Base-by-base conservation (phyloP, 2,888 invertebrate genomes). In the Platycheirus albimanus region DNA sequence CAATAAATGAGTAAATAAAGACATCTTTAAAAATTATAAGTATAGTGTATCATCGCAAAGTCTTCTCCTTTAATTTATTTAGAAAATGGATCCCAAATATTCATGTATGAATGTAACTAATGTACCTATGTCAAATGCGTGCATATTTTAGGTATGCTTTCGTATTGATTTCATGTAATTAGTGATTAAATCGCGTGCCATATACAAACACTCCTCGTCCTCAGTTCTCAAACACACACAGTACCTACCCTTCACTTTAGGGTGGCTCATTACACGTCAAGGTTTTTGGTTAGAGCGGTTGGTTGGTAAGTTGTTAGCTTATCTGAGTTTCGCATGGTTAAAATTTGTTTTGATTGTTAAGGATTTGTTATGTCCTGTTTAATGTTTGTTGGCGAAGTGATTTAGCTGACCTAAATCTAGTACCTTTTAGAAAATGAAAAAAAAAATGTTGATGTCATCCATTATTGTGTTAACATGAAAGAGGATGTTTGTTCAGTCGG, bases 131-230 rank as follows among this genome's bases (percentile, higher is more conserved):
- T 33, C 30, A 33, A 75, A 64, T 64, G 66, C 64, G 72, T 66
- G 76, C 17, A n/a, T n/a, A 58, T 15, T 41, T 13, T 28, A 43
- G 17, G 11, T 19, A 19, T 8, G 0, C 8, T 2, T 8, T 61
- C n/a, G 71, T 77, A 77, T 81, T 81, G 81, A 81, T 81, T 81
- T 81, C 81, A 61, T 81, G 81, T 77, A 81, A 81, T 81, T 77
- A 67, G 77, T 71, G 81, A 77, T 81, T 77, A 67, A 77, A 81
- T 81, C 77, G 81, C 81, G 81, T 81, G 81, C 77, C 38, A 45
- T 61, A 67, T 41, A 71, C 49, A 77, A 81, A 76, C 43, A 64
- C 20, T 49, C 13, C 24, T 20, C n/a, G n/a, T n/a, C n/a, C n/a
- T n/a, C n/a, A n/a, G n/a, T n/a, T n/a, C n/a, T n/a, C n/a, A n/a